Percentiles rank a stretch among this genome's conserved stretches.
phyloP scores from a whole-genome alignment of 2,113 vertebrate genomes.

The Albula glossodonta region DNA sequence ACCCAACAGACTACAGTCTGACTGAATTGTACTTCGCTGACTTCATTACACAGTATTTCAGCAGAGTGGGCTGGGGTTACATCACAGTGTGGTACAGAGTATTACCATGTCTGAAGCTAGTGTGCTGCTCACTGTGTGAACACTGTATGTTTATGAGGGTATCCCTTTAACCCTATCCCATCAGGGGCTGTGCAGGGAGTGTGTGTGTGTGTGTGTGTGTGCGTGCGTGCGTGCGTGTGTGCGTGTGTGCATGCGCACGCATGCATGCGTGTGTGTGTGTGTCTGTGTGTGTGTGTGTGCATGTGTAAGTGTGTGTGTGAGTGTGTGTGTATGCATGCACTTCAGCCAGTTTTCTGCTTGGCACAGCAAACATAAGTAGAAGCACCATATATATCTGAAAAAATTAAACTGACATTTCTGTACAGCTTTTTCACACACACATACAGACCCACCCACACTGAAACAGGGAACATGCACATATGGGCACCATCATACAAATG shows the following conservation, averaged over 20 bases:
- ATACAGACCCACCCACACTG: conserved; percentile 6
- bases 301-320: neutral
- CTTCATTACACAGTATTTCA: neutral
- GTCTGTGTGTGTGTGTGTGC: neutral
- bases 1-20: neutral
- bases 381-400: neutral
- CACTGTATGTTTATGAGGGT: neutral
- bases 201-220: neutral
- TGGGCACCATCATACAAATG: too few relatives aligned
- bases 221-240: neutral
- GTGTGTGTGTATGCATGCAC: neutral
- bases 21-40: neutral
- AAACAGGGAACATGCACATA: too few relatives aligned
- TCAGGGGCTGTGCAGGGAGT: neutral
- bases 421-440: neutral
- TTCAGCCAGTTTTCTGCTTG: neutral
- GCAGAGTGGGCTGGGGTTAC: too few relatives aligned
- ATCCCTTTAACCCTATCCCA: neutral
- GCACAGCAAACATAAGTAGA: neutral
- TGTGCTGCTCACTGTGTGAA: neutral
- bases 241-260: neutral
- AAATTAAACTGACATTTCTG: too few relatives aligned
- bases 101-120: neutral
- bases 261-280: neutral
- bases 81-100: neutral